These are phyloP conservation scores for Melikaiella ostensackeni DNA, from an alignment of 2,888 invertebrate species.

Conservation along the genomic window DNA sequence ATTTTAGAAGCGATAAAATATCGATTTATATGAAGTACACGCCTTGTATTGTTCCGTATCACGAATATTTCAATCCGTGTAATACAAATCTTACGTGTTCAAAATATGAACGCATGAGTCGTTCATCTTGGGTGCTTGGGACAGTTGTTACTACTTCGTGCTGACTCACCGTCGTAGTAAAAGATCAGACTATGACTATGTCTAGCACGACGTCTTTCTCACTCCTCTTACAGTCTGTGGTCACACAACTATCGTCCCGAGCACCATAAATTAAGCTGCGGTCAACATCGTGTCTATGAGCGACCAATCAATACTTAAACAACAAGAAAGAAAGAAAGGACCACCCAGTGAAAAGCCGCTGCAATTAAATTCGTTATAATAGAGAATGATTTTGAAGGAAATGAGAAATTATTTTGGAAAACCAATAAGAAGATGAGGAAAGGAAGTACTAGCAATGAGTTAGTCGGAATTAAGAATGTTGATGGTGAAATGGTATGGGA, in stretches of 20 bases:
- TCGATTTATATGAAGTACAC: slow-evolving; percentile 28
- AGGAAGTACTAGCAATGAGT: too few relatives aligned
- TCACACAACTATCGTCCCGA: slow-evolving; percentile 1
- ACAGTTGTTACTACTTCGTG: slow-evolving; percentile 20
- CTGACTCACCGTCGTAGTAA: slow-evolving; percentile 24
- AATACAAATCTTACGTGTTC: slow-evolving; percentile 30
- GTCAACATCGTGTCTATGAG: slow-evolving; percentile 33
- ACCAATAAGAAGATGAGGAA: too few relatives aligned
- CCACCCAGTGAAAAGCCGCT: too few relatives aligned
- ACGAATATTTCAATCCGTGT: slow-evolving; percentile 35
- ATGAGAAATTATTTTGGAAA: too few relatives aligned
- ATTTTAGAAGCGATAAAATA: slow-evolving; percentile 26
- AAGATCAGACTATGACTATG: slow-evolving; percentile 4
- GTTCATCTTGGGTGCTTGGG: slow-evolving; percentile 21
- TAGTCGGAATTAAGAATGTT: too few relatives aligned
- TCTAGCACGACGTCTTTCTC: slow-evolving; percentile 13
- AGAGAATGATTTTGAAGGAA: too few relatives aligned
- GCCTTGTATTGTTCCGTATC: slow-evolving; percentile 24
- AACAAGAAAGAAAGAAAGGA: slow-evolving; percentile 6
- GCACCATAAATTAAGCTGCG: slow-evolving; percentile 28
- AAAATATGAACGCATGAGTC: slow-evolving; percentile 1
- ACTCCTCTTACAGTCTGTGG: slow-evolving; percentile 15
- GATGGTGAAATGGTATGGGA: too few relatives aligned
- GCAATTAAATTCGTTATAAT: not conserved
- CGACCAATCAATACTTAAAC: slow-evolving; percentile 12